A percentile compares a stretch with the other conserved stretches of the same genome.
These are phyloP conservation scores for Emys orbicularis DNA, from an alignment of 2,797 vertebrate genomes.

Conservation along the genomic window DNA sequence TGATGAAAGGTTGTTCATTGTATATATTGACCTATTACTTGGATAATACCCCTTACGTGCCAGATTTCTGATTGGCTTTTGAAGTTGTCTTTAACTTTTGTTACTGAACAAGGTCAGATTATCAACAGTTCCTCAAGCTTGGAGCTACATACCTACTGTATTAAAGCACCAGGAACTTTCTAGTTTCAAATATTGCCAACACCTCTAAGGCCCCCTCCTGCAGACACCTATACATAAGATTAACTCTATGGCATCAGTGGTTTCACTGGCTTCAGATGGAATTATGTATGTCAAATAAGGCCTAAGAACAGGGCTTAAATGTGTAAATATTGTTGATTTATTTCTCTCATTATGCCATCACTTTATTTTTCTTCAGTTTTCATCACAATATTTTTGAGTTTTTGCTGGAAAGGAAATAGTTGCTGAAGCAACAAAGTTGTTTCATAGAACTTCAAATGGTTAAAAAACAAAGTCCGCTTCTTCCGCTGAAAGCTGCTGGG, in stretches of 20 bases:
- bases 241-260: not conserved
- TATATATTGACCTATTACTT: conserved; percentile 77
- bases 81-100: conserved; percentile 72
- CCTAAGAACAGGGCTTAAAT: conserved; percentile 45
- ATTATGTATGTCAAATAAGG: not conserved
- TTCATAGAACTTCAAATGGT: conserved; percentile 55
- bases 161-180: conserved; percentile 31
- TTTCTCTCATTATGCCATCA: conserved; percentile 16
- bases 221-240: not conserved
- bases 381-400: conserved; percentile 14
- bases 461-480: conserved; percentile 32
- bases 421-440: conserved; percentile 17
- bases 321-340: conserved; percentile 14
- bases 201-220: conserved; percentile 20
- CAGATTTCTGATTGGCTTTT: conserved; percentile 69
- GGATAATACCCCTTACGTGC: conserved; percentile 63
- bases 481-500: conserved; percentile 2
- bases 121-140: conserved; percentile 64
- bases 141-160: not conserved
- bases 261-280: conserved; percentile 17
- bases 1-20: conserved; percentile 79
- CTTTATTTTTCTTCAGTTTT: conserved; percentile 48
- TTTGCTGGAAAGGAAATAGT: conserved; percentile 22
- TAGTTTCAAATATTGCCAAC: conserved; percentile 9
- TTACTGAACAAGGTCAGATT: conserved; percentile 64